A percentile compares a stretch with the other conserved stretches of the same genome.
Conservation (phyloP, 2,113 vertebrate species). For the Uropsilus gracilis region DNA sequence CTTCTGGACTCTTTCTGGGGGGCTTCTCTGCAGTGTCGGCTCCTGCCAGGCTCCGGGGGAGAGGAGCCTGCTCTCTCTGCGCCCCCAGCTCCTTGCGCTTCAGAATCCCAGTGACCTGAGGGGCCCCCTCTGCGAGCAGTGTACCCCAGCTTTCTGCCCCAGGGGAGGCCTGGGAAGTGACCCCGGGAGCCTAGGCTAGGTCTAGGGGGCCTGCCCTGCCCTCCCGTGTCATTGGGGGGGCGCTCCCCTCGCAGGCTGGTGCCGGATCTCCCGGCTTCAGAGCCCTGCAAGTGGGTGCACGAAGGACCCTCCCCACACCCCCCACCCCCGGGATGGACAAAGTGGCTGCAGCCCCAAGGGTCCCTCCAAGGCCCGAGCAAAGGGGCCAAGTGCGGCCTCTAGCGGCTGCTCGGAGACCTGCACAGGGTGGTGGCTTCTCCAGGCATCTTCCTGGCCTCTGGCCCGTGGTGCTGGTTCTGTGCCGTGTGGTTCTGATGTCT, state of each 20-base stretch:
- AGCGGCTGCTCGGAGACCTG: conserved; percentile 57
- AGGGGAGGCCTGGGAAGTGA: neutral
- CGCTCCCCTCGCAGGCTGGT: neutral
- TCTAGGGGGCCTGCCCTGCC: no score
- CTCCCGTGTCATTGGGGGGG: neutral
- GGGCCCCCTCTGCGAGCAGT: neutral
- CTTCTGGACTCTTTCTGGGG: neutral
- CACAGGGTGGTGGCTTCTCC: no score
- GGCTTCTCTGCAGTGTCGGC: neutral
- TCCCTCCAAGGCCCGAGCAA: neutral
- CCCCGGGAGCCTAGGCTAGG: no score
- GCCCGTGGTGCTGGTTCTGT: no score
- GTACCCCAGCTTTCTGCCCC: neutral
- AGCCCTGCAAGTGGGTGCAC: neutral
- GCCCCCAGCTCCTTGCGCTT: neutral
- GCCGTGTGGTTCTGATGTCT: no score
- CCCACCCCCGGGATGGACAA: no score
- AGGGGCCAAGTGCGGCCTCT: conserved; percentile 80
- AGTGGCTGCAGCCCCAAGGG: no score
- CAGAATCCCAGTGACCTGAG: neutral
- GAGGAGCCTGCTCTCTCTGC: neutral
- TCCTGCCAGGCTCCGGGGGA: no score
- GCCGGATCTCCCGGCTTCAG: neutral
- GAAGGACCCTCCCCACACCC: no score
- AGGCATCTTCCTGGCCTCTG: no score